Percentiles rank a stretch among this genome's conserved stretches.
Evolutionary conservation across 1,140 invertebrate species (phyloP).

Genomic region (Panagrolaimus sp.): DNA sequence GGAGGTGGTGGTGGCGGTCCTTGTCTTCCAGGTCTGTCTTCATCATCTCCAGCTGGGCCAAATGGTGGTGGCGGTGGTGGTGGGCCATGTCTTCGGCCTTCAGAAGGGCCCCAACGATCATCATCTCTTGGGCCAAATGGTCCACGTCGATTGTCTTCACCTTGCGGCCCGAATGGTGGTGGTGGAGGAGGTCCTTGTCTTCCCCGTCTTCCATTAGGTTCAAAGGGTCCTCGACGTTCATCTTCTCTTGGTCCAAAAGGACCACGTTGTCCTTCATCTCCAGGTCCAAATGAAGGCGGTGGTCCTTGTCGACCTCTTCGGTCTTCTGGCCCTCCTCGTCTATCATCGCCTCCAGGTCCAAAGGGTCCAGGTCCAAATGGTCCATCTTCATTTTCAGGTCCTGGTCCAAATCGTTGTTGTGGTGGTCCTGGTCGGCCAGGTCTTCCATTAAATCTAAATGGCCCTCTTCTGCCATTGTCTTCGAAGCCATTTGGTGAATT

Average conservation of each 20-base stretch:
- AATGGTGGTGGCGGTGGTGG: neutral
- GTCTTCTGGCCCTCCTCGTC: neutral
- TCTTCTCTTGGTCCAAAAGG: neutral
- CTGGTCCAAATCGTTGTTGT: neutral
- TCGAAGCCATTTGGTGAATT: neutral
- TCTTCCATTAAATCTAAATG: neutral
- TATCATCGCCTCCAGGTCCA: neutral
- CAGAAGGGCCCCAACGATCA: neutral
- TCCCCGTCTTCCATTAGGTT: neutral
- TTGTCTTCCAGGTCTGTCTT: neutral
- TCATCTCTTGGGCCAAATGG: neutral
- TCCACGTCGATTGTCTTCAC: neutral
- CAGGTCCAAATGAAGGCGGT: neutral
- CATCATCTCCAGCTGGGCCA: neutral
- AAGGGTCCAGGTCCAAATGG: neutral
- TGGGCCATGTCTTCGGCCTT: neutral
- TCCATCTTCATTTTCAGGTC: neutral
- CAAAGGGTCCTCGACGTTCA: neutral
- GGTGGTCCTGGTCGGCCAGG: neutral
- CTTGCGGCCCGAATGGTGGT: neutral
- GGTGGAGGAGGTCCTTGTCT: neutral
- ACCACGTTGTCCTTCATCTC: neutral
- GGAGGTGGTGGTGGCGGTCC: neutral
- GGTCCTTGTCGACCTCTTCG: neutral
- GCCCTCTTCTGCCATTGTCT: neutral